A percentile compares a stretch with the other conserved stretches of the same genome.
These are phyloP conservation scores for Scopus umbretta DNA, from an alignment of 2,113 vertebrate genomes.

Conservation along the genomic window DNA sequence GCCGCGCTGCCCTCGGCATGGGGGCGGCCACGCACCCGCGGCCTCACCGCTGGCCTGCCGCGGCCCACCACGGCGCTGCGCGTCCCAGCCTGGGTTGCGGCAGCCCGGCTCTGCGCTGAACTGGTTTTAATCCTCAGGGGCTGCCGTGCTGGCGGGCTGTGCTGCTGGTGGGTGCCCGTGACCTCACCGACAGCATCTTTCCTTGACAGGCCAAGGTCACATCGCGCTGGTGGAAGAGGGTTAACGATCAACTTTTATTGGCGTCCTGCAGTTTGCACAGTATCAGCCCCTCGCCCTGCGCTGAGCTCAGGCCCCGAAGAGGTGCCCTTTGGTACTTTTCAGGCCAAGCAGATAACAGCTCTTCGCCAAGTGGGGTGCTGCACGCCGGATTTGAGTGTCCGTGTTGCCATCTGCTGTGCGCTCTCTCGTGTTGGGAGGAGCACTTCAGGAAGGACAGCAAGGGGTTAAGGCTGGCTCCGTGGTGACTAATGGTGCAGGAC, in stretches of 20 bases:
- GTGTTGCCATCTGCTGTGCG: not conserved
- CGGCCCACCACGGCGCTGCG: fast-evolving
- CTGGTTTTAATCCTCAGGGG: fast-evolving
- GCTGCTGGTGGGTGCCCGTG: not conserved
- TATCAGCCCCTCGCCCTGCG: not conserved
- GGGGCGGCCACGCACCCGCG: fast-evolving
- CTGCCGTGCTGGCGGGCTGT: fast-evolving
- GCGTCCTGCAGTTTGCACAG: not conserved
- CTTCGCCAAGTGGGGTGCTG: not conserved
- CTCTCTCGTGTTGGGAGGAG: not conserved
- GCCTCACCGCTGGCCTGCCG: fast-evolving
- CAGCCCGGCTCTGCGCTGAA: not conserved
- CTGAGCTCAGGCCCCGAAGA: not conserved
- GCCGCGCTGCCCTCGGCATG: not conserved
- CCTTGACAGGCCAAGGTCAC: not conserved
- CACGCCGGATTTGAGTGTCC: fast-evolving
- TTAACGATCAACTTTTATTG: slow-evolving; percentile 57
- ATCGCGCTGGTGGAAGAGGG: not conserved
- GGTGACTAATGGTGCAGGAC: slow-evolving; percentile 46
- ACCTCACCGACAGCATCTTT: fast-evolving
- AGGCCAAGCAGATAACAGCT: not conserved
- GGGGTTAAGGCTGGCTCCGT: not conserved
- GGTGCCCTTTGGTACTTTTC: not conserved
- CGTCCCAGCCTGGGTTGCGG: not conserved
- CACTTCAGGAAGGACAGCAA: not conserved